Evolutionary conservation across 1,140 invertebrate species (phyloP).

Genomic region (Rhopalosiphum padi): DNA sequence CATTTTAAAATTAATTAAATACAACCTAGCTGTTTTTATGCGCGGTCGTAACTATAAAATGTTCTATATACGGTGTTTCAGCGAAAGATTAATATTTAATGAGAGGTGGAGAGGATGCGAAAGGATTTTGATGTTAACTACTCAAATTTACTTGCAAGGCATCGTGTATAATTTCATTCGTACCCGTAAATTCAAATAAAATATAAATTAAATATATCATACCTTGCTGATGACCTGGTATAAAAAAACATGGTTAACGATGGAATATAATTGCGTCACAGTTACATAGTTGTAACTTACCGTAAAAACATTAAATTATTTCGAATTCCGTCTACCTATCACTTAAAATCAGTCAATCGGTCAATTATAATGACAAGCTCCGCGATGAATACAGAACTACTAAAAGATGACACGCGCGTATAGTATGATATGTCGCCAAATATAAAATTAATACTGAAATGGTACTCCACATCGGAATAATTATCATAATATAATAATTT

Average conservation of each 20-base stretch:
- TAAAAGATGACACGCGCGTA: background rate
- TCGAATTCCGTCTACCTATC: background rate
- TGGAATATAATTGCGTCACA: background rate
- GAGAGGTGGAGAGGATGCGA: too few species aligned
- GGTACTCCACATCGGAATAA: background rate
- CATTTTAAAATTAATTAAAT: background rate
- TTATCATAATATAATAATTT: background rate
- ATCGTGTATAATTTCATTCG: background rate
- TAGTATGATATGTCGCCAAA: background rate
- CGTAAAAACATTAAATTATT: background rate
- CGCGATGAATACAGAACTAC: background rate
- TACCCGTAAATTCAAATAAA: background rate
- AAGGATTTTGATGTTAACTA: too few species aligned
- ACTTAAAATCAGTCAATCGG: background rate
- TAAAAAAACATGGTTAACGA: background rate
- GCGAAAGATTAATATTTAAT: background rate
- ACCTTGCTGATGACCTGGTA: background rate
- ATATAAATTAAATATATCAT: background rate
- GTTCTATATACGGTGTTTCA: background rate
- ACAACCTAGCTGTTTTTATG: background rate
- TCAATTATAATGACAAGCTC: background rate
- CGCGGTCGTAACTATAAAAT: background rate
- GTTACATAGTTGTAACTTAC: background rate
- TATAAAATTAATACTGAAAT: background rate
- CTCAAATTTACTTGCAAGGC: background rate